Evolutionary conservation across 2,888 invertebrate species (phyloP).

Genomic region (Bombylius major): DNA sequence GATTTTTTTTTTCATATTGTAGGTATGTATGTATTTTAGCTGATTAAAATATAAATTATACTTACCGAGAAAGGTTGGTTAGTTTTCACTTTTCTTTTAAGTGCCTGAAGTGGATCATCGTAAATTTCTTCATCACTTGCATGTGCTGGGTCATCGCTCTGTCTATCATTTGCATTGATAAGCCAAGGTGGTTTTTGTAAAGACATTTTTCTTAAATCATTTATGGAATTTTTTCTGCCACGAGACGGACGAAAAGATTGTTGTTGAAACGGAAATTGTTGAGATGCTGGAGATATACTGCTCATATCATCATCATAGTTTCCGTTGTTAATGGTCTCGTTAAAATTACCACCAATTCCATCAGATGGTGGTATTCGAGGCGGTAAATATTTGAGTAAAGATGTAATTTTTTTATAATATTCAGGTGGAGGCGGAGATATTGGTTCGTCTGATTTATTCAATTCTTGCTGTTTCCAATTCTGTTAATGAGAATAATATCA

Average conservation of each 20-base stretch:
- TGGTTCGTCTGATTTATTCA: neutral
- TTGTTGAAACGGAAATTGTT: constrained; percentile 3
- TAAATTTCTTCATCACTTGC: constrained; percentile 1
- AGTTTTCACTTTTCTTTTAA: constrained; percentile 7
- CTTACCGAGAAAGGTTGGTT: constrained; percentile 9
- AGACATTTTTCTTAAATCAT: constrained; percentile 5
- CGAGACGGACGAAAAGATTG: constrained; percentile 1
- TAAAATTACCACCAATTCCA: neutral
- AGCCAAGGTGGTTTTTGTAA: constrained; percentile 3
- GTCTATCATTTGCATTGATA: constrained; percentile 2
- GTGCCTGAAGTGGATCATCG: constrained; percentile 9
- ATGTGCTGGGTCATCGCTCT: constrained; percentile 11
- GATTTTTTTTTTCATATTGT: too few relatives aligned
- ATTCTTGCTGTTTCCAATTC: neutral
- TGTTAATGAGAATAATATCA: neutral
- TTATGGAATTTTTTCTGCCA: constrained; percentile 8
- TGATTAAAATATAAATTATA: neutral
- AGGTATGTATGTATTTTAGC: too few relatives aligned
- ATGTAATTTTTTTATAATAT: neutral
- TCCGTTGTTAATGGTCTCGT: neutral
- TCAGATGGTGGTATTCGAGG: neutral
- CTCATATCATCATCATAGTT: neutral
- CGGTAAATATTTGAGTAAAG: neutral
- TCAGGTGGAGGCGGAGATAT: neutral
- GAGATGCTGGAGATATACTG: neutral